These are phyloP conservation scores for Neolamprologus toae DNA, from an alignment of 2,113 vertebrate species.

Conservation along the genomic window DNA sequence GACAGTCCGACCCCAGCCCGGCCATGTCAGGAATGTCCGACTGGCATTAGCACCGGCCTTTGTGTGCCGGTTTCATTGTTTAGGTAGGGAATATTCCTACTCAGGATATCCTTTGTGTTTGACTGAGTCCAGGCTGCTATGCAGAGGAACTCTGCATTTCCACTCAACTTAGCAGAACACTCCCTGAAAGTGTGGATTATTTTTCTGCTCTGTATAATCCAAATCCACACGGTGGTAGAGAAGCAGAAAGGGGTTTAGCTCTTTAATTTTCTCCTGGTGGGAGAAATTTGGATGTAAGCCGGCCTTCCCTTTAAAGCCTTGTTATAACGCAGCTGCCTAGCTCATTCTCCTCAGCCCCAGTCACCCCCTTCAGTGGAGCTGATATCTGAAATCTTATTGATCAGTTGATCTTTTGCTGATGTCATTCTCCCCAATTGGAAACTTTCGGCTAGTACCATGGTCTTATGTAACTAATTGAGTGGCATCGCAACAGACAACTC, in stretches of 20 bases:
- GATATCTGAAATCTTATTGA: not conserved
- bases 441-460: not conserved
- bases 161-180: constrained; percentile 11
- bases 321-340: not conserved
- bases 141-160: constrained; percentile 33
- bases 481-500: not conserved
- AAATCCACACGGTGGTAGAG: constrained; percentile 35
- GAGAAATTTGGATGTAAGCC: constrained; percentile 6
- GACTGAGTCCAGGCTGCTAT: constrained; percentile 10
- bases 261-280: constrained; percentile 31
- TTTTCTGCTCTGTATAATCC: constrained; percentile 26
- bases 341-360: not conserved
- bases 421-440: not conserved
- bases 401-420: constrained; percentile 11
- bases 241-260: constrained; percentile 6
- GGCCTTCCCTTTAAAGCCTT: not conserved
- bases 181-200: constrained; percentile 31
- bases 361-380: not conserved
- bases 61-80: constrained; percentile 32
- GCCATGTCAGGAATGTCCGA: constrained; percentile 31
- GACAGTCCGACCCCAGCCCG: not conserved
- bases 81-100: constrained; percentile 20
- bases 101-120: constrained; percentile 58
- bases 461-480: not conserved
- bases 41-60: constrained; percentile 13